Conservation (phyloP, 2,797 vertebrate species). For the Tympanoctomys barrerae region DNA sequence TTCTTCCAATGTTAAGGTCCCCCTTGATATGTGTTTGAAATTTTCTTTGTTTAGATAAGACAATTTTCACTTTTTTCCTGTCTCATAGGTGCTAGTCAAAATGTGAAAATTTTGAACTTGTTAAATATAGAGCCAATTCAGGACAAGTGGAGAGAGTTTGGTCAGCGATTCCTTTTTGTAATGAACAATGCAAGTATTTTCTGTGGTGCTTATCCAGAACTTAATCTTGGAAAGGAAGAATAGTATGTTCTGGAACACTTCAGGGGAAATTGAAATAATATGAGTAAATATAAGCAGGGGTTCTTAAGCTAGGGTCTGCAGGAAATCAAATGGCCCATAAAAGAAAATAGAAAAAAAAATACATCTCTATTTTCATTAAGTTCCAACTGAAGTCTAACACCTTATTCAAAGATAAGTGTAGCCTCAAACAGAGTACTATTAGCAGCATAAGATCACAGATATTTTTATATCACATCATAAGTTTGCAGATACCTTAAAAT, state of each 20-base stretch:
- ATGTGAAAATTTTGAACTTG: background rate
- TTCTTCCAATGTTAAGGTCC: background rate
- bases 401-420: background rate
- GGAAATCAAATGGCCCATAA: background rate
- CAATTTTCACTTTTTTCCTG: background rate
- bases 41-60: background rate
- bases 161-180: background rate
- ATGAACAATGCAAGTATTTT: background rate
- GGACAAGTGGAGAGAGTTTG: background rate
- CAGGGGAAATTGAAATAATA: background rate
- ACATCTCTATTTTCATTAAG: background rate
- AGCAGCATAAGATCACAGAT: background rate
- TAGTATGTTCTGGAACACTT: background rate
- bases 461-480: background rate
- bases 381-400: background rate
- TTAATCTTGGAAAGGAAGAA: constrained; percentile 6
- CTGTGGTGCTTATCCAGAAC: background rate
- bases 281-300: background rate
- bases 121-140: background rate
- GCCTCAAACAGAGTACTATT: background rate
- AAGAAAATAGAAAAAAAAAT: background rate
- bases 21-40: background rate
- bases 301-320: background rate
- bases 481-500: background rate
- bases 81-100: background rate